Evolutionary conservation across 2,888 invertebrate species (phyloP).

Genomic region (Noctua pronuba): DNA sequence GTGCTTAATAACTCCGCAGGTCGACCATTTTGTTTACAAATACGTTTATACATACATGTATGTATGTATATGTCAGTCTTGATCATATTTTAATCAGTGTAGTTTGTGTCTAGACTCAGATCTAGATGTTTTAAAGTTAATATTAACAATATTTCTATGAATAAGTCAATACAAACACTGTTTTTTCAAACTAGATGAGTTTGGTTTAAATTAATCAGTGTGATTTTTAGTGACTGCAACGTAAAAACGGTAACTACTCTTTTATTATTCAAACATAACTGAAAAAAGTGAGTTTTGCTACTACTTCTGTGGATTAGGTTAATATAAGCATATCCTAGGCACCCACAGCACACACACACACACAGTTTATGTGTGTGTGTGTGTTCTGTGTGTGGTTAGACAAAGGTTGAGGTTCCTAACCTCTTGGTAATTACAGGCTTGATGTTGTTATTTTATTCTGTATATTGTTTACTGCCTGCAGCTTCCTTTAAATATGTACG

Average conservation of each 20-base stretch:
- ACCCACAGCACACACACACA: too few relatives aligned
- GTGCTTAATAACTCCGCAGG: background rate
- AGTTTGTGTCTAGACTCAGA: background rate
- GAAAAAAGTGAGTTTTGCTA: background rate
- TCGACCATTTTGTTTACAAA: slow-evolving; percentile 32
- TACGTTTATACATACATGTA: background rate
- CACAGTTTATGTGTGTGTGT: too few relatives aligned
- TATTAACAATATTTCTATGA: background rate
- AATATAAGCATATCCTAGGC: too few relatives aligned
- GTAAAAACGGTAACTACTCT: background rate
- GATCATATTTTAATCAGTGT: slow-evolving; percentile 9
- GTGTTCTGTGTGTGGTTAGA: too few relatives aligned
- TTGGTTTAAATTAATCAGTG: background rate
- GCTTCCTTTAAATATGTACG: too few relatives aligned
- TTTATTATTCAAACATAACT: background rate
- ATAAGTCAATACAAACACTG: background rate
- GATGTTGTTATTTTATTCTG: background rate
- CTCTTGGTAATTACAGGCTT: background rate
- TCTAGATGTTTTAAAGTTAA: background rate
- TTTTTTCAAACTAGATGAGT: background rate
- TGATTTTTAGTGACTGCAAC: background rate
- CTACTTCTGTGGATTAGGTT: too few relatives aligned
- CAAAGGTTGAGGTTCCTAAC: background rate
- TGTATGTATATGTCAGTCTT: background rate
- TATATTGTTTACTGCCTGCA: too few relatives aligned